Conservation (phyloP, 2,113 vertebrate genomes). For the Poeciliopsis occidentalis region DNA sequence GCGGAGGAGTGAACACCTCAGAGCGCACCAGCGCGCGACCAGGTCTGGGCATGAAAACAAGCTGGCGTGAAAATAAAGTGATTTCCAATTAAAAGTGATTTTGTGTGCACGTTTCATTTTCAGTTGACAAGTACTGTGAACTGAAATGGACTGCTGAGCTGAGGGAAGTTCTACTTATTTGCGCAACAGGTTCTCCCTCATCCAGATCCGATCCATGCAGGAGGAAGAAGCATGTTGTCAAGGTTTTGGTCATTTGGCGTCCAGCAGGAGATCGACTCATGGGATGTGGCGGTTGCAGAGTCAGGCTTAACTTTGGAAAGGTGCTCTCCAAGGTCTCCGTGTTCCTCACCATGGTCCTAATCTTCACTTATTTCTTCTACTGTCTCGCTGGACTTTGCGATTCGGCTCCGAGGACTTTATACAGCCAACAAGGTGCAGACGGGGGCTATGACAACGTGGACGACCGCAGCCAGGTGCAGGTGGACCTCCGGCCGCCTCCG, state of each 20-base stretch:
- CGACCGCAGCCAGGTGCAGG: constrained; percentile 37
- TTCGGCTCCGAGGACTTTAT: constrained; percentile 61
- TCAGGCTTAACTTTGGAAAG: constrained; percentile 75
- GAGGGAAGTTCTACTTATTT: constrained; percentile 23
- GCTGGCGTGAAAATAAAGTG: constrained; percentile 7
- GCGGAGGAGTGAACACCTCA: constrained; percentile 44
- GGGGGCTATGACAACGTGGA: constrained; percentile 54
- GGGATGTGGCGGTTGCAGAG: constrained; percentile 84
- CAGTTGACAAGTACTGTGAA: constrained; percentile 28
- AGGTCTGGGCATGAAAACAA: constrained; percentile 10
- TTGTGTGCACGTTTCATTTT: neutral
- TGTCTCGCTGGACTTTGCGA: constrained; percentile 80
- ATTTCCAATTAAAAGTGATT: neutral
- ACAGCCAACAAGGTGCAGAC: constrained; percentile 30
- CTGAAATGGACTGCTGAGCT: constrained; percentile 17
- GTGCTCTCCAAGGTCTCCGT: constrained; percentile 79
- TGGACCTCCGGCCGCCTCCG: constrained; percentile 52
- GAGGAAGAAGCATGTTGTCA: constrained; percentile 74
- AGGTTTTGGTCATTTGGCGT: constrained; percentile 56
- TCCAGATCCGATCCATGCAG: constrained; percentile 32
- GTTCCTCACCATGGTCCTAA: constrained; percentile 81
- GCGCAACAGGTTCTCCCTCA: constrained; percentile 64
- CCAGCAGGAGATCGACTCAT: constrained; percentile 78
- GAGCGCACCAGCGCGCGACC: constrained; percentile 34
- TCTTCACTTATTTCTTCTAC: constrained; percentile 84